These are phyloP conservation scores for Sisyra nigra DNA, from an alignment of 2,888 invertebrate genomes.

Conservation along the genomic window DNA sequence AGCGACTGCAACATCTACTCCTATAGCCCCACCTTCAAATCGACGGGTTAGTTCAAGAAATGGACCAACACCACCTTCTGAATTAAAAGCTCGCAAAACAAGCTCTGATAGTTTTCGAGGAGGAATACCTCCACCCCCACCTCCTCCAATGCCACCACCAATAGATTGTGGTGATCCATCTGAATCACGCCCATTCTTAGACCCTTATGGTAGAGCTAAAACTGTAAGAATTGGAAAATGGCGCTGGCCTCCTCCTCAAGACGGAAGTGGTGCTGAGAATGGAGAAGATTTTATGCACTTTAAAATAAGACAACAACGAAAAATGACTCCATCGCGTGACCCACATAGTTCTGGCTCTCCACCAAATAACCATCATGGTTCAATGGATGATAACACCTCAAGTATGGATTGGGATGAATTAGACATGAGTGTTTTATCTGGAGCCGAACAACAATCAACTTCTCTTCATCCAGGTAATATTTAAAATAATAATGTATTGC, in stretches of 20 bases:
- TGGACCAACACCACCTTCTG: conserved; percentile 20
- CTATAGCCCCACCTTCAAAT: conserved; percentile 32
- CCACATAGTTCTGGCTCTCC: conserved; percentile 2
- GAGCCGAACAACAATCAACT: neutral
- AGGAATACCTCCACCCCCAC: conserved; percentile 56
- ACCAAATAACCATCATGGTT: conserved; percentile 3
- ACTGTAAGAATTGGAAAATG: conserved; percentile 91
- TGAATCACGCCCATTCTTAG: conserved; percentile 67
- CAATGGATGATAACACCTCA: conserved; percentile 1
- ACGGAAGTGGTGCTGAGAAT: conserved; percentile 43
- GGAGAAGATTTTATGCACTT: conserved; percentile 76
- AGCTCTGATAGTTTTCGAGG: conserved; percentile 32
- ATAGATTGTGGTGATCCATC: conserved; percentile 65
- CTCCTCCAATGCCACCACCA: conserved; percentile 82
- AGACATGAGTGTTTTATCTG: conserved; percentile 5
- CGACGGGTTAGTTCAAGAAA: conserved; percentile 23
- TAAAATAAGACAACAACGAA: conserved; percentile 68
- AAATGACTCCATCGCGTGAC: conserved; percentile 54
- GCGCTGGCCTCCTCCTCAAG: conserved; percentile 87
- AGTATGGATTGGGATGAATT: conserved; percentile 9
- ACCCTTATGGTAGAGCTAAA: conserved; percentile 84
- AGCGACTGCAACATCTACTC: conserved; percentile 18
- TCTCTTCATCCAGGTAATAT: conserved; percentile 4
- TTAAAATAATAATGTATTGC: neutral
- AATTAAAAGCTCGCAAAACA: conserved; percentile 26